Base-by-base conservation (phyloP, 2,888 invertebrate genomes). In the Seira ritae region DNA sequence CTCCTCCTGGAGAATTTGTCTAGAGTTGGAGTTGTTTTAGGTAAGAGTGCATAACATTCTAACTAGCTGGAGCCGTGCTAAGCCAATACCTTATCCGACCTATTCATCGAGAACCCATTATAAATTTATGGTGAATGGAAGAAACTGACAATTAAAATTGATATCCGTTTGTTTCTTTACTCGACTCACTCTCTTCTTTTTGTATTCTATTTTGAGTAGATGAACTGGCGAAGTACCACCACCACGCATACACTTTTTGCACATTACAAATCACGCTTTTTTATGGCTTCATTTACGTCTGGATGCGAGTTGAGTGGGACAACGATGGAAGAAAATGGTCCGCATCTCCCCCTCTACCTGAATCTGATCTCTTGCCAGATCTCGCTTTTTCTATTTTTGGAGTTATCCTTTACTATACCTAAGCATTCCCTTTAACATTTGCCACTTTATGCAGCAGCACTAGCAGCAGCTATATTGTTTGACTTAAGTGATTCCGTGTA, bases 131-230 rank as follows among this genome's bases (percentile, higher is more conserved):
- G 74, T 66, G 46, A 65, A 74, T 66, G 74, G 67, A 17, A 68
- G 37, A 24, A 66, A 73, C 62, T 73, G 73, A 73, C 73, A 73
- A 73, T 62, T 74, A 74, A 66, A 74, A 74, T 74, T 65, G 66
- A 24, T 42, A 74, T 60, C 42, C 60, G 60, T 15, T 42, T n/a
- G n/a, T n/a, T n/a, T n/a, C n/a, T n/a, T n/a, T n/a, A 12, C 60
- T 60, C 3, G 42, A 42, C 42, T 42, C 42, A 62, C 1, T 20
- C 22, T 12, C n/a, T 12, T 66, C 17, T 66, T 22, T 22, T 66
- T 22, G 0, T 69, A 17, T 69, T 17, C 69, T 17, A 60, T 8
- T 60, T 60, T 60, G n/a, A 60, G 60, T n/a, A 60, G 60, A 60
- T 60, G 60, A 60, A 60, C 60, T 60, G 4, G 60, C 60, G n/a